A percentile compares a stretch with the other conserved stretches of the same genome.
Evolutionary conservation across 2,797 vertebrate genomes (phyloP).

Genomic region (Siniperca obscura): DNA sequence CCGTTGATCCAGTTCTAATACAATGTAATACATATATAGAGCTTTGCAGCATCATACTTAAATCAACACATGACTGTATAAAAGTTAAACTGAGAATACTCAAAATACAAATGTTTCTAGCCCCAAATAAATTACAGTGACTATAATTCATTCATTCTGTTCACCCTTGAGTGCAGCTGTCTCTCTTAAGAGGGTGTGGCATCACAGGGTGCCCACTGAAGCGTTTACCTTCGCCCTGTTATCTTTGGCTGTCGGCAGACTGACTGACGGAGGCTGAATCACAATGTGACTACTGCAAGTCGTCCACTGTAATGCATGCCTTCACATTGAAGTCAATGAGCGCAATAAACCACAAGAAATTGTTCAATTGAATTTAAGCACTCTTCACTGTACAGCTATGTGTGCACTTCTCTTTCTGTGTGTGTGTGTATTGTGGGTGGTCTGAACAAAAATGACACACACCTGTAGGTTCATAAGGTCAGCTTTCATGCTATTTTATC

Average conservation of each 20-base stretch:
- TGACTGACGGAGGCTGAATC: conserved; percentile 69
- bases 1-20: neutral
- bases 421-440: conserved; percentile 58
- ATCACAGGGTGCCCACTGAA: conserved; percentile 62
- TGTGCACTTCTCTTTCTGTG: conserved; percentile 3
- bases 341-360: conserved; percentile 66
- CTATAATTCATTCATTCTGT: conserved; percentile 52
- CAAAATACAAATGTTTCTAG: neutral
- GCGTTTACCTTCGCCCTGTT: conserved; percentile 65
- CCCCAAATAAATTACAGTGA: conserved; percentile 18
- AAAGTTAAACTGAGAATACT: conserved; percentile 2
- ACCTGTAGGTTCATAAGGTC: conserved; percentile 18
- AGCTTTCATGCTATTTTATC: neutral
- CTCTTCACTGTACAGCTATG: conserved; percentile 58
- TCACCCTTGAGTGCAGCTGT: conserved; percentile 48
- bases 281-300: conserved; percentile 68
- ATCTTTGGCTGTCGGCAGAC: conserved; percentile 69
- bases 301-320: conserved; percentile 62
- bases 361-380: conserved; percentile 63
- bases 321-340: conserved; percentile 60
- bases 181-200: conserved; percentile 56
- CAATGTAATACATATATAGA: neutral
- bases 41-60: neutral
- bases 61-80: neutral
- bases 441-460: conserved; percentile 47